These are phyloP conservation scores for Xenops minutus DNA, from an alignment of 2,797 vertebrate species.

Conservation along the genomic window DNA sequence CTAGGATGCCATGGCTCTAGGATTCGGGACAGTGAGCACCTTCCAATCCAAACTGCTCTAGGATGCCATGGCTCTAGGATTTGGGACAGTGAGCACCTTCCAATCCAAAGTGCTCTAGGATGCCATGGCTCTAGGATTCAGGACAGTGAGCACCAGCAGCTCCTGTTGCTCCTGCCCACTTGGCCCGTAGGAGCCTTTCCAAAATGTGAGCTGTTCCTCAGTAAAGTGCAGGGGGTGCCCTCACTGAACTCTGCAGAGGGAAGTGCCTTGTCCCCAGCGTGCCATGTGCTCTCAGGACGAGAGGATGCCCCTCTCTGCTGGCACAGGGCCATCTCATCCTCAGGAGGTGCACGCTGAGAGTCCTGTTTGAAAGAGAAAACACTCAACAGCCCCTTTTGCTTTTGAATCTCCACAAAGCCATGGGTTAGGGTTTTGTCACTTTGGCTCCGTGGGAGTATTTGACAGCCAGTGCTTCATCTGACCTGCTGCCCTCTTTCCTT, in stretches of 20 bases:
- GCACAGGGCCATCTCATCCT: accelerated
- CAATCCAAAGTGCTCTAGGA: neutral
- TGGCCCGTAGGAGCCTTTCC: neutral
- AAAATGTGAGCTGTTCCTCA: neutral
- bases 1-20: neutral
- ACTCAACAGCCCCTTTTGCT: neutral
- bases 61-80: neutral
- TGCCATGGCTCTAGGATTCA: neutral
- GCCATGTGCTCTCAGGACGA: neutral
- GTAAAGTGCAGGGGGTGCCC: neutral
- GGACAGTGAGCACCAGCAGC: neutral
- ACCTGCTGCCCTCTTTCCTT: neutral
- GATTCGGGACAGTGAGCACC: neutral
- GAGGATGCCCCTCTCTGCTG: neutral
- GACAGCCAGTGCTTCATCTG: neutral
- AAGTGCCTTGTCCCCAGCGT: neutral
- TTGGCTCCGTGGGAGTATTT: neutral
- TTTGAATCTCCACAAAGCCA: neutral
- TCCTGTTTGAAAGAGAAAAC: neutral
- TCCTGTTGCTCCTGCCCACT: neutral
- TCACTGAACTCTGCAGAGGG: neutral
- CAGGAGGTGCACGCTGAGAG: neutral
- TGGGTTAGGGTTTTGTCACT: accelerated
- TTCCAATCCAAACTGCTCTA: too few species aligned
- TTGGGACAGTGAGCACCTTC: neutral